Percentiles rank a stretch among this genome's conserved stretches.
These are phyloP conservation scores for Nezara viridula DNA, from an alignment of 2,888 invertebrate species.

Conservation along the genomic window DNA sequence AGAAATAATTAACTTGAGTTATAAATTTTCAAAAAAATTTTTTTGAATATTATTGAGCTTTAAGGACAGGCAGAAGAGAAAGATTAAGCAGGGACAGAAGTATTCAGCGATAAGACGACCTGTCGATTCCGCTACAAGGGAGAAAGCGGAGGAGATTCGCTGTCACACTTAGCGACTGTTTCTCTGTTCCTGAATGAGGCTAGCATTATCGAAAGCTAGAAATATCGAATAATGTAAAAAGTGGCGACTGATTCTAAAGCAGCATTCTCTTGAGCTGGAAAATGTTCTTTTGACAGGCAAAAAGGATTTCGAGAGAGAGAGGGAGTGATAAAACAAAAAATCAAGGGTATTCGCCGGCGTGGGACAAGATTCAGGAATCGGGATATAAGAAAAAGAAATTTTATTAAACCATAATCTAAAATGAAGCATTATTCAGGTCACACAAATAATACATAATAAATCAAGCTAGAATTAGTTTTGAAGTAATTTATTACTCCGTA, in stretches of 20 bases:
- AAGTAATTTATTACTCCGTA: no score
- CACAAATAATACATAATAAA: no score
- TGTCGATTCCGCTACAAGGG: not conserved
- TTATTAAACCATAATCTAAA: not conserved
- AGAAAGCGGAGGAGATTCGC: constrained; percentile 10
- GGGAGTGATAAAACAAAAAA: not conserved
- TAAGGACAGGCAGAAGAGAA: no score
- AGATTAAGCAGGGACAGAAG: not conserved
- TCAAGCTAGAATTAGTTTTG: not conserved
- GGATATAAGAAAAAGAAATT: not conserved
- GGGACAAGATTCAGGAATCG: not conserved
- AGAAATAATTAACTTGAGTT: no score
- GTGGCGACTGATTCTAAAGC: not conserved
- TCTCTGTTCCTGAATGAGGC: not conserved
- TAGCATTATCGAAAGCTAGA: not conserved
- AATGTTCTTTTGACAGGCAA: not conserved
- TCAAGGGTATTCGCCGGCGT: not conserved
- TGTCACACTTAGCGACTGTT: not conserved
- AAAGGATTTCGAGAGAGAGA: not conserved
- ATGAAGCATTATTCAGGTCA: no score
- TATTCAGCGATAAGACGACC: not conserved
- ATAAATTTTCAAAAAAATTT: no score
- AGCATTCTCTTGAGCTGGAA: not conserved
- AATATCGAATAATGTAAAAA: not conserved
- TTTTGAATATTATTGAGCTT: no score